Percentiles rank a stretch among this genome's conserved stretches.
Conservation (phyloP, 2,113 vertebrate genomes). For the Laticauda laticaudata region DNA sequence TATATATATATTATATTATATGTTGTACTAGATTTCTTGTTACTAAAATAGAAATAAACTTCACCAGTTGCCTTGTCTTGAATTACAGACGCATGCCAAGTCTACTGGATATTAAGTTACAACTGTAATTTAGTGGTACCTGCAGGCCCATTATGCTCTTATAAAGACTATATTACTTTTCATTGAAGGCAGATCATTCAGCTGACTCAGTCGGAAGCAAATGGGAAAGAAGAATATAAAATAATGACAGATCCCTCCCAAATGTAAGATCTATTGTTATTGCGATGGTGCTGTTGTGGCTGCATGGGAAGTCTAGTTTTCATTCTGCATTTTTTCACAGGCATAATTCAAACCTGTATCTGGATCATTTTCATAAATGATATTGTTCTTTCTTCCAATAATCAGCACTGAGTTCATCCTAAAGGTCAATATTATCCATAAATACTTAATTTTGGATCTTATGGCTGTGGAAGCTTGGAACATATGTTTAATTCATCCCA, state of each 20-base stretch:
- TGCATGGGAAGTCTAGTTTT: conserved; percentile 38
- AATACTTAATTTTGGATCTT: conserved; percentile 38
- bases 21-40: conserved; percentile 2
- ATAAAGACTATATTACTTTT: conserved; percentile 97
- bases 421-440: conserved; percentile 39
- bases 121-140: conserved; percentile 98
- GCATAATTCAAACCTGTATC: conserved; percentile 30
- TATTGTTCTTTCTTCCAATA: conserved; percentile 13
- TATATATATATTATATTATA: background rate
- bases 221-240: conserved; percentile 84
- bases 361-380: conserved; percentile 29
- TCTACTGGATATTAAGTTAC: conserved; percentile 94
- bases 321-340: conserved; percentile 34
- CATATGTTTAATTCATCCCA: background rate
- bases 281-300: conserved; percentile 23
- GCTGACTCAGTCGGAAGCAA: conserved; percentile 75
- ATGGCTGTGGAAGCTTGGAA: background rate
- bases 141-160: conserved; percentile 95
- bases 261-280: conserved; percentile 76
- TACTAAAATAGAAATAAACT: conserved; percentile 12
- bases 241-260: conserved; percentile 83
- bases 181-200: conserved; percentile 89
- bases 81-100: conserved; percentile 91
- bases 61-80: conserved; percentile 56
- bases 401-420: conserved; percentile 20